A percentile compares a stretch with the other conserved stretches of the same genome.
phyloP scores from a whole-genome alignment of 2,888 invertebrate genomes.

The Liopterus haemorrhoidalis region DNA sequence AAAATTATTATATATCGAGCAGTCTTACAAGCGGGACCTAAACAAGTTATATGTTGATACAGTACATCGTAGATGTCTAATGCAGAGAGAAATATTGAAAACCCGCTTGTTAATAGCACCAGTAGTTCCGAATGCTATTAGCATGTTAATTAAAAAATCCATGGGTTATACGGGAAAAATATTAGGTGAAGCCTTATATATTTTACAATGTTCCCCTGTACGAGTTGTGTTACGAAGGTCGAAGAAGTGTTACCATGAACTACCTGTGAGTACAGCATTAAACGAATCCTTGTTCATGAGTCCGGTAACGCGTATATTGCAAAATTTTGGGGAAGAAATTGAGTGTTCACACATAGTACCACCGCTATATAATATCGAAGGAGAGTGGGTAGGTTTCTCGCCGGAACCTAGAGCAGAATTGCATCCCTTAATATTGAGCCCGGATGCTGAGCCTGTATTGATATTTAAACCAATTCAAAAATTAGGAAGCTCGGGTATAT shows the following conservation, averaged over 20 bases:
- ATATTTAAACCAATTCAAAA: too few relatives aligned
- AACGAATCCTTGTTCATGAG: slow-evolving; percentile 17
- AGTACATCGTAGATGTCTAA: slow-evolving; percentile 15
- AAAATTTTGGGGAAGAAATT: slow-evolving; percentile 15
- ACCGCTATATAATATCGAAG: slow-evolving; percentile 18
- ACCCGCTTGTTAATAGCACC: slow-evolving; percentile 20
- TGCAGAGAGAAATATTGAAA: slow-evolving; percentile 18
- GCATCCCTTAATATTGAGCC: too few relatives aligned
- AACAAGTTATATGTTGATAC: too few relatives aligned
- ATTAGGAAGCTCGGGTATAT: too few relatives aligned
- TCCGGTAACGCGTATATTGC: slow-evolving; percentile 19
- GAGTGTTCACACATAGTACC: slow-evolving; percentile 22
- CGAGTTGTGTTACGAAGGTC: slow-evolving; percentile 17
- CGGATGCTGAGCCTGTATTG: too few relatives aligned
- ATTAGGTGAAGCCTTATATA: slow-evolving; percentile 21
- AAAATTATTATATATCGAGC: slow-evolving; percentile 24
- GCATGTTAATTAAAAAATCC: slow-evolving; percentile 21
- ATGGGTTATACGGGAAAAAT: slow-evolving; percentile 22
- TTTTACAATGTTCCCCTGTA: slow-evolving; percentile 23
- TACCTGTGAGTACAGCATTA: slow-evolving; percentile 18
- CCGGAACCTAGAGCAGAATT: slow-evolving; percentile 8
- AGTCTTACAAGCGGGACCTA: too few relatives aligned
- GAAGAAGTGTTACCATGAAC: slow-evolving; percentile 19
- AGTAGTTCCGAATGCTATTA: slow-evolving; percentile 22
- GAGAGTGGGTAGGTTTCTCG: slow-evolving; percentile 17